These are phyloP conservation scores for Telenomus remus DNA, from an alignment of 1,140 invertebrate species.

Conservation along the genomic window DNA sequence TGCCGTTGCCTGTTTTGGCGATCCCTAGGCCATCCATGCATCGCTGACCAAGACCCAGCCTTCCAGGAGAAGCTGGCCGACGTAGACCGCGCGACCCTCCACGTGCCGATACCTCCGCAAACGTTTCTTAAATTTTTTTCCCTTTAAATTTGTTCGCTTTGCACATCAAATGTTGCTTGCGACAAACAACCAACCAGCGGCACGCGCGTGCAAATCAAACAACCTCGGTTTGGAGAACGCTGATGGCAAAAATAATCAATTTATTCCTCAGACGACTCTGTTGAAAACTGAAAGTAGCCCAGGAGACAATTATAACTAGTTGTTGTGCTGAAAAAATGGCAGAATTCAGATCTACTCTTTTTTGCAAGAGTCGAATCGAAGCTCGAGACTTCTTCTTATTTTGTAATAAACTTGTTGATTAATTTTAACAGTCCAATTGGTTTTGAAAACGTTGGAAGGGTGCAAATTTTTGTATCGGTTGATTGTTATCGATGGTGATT, in stretches of 20 bases:
- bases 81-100: conserved; percentile 85
- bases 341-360: conserved; percentile 6
- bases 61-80: conserved; percentile 86
- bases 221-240: neutral
- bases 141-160: conserved; percentile 75
- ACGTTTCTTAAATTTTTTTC: conserved; percentile 95
- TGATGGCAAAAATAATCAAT: conserved; percentile 4
- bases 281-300: conserved; percentile 10
- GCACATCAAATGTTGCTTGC: conserved; percentile 42
- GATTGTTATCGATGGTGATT: conserved; percentile 10
- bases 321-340: neutral
- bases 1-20: conserved; percentile 98
- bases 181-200: neutral
- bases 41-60: conserved; percentile 87
- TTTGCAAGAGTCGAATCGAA: conserved; percentile 7
- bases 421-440: conserved; percentile 8
- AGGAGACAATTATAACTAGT: neutral
- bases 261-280: conserved; percentile 7
- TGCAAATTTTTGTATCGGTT: conserved; percentile 9
- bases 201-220: neutral
- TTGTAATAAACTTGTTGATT: conserved; percentile 16
- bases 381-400: conserved; percentile 4
- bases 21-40: conserved; percentile 91
- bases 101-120: conserved; percentile 89
- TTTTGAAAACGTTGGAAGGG: conserved; percentile 9